These are phyloP conservation scores for Urosaurus nigricauda DNA, from an alignment of 2,797 vertebrate species.

Conservation along the genomic window DNA sequence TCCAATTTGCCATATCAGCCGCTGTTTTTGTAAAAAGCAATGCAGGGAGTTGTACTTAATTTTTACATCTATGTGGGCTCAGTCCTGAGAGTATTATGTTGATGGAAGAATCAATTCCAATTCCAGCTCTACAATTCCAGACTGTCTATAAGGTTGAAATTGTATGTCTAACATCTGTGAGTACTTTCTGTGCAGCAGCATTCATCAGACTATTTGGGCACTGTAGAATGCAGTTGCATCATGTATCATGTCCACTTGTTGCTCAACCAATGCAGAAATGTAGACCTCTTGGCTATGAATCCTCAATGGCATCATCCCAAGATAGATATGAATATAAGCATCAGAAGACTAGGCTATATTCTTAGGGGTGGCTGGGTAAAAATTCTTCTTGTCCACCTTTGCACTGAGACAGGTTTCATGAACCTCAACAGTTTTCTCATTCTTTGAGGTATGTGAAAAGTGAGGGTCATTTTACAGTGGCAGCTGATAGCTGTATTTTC, in stretches of 20 bases:
- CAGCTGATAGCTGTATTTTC: no score
- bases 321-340: background rate
- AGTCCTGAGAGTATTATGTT: background rate
- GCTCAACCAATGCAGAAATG: conserved; percentile 25
- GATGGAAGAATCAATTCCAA: background rate
- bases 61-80: background rate
- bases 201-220: background rate
- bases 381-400: background rate
- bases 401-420: background rate
- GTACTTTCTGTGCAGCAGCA: background rate
- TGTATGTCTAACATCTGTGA: background rate
- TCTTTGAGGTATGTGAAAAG: background rate
- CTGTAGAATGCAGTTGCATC: background rate
- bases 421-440: background rate
- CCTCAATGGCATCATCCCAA: background rate
- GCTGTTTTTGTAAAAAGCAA: background rate
- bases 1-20: background rate
- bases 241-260: background rate
- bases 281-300: background rate
- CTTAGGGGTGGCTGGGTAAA: background rate
- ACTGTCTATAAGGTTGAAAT: background rate
- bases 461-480: background rate
- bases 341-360: background rate
- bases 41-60: background rate
- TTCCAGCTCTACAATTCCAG: background rate